Percentiles rank a stretch among this genome's conserved stretches.
phyloP scores from a whole-genome alignment of 2,113 vertebrate genomes.

The Tricholaema leucomelas region DNA sequence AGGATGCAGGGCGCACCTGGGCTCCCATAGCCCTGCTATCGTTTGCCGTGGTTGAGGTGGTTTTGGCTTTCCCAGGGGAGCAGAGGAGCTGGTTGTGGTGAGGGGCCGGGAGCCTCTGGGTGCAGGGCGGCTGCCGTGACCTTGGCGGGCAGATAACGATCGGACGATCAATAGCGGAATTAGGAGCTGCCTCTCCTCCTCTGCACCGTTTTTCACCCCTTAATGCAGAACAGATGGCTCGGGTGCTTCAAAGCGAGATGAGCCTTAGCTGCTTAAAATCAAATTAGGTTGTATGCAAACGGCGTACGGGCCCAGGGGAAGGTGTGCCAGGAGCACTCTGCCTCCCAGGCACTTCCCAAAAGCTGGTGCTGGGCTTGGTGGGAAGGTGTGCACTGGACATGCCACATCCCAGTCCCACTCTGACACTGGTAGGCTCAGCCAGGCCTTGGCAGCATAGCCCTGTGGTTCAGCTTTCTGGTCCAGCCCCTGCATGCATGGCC shows the following conservation, averaged over 20 bases:
- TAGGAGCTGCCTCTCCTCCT: background rate
- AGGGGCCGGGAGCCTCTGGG: background rate
- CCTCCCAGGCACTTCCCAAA: background rate
- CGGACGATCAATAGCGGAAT: background rate
- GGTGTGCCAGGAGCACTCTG: background rate
- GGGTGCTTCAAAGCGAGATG: slow-evolving; percentile 31
- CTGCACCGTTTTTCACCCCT: slow-evolving; percentile 8
- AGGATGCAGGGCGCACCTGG: fast-evolving
- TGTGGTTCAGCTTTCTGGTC: background rate
- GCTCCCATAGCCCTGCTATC: background rate
- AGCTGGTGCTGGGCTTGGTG: background rate
- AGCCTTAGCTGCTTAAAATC: slow-evolving; percentile 63
- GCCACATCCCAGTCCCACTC: background rate
- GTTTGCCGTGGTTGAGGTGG: fast-evolving
- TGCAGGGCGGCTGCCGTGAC: background rate
- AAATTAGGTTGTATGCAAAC: slow-evolving; percentile 46
- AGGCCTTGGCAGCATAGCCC: background rate
- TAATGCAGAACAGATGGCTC: slow-evolving; percentile 43
- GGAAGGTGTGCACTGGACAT: fast-evolving
- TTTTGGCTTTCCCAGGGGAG: background rate
- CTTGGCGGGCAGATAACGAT: background rate
- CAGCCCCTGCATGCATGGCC: fast-evolving
- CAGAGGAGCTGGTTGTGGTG: background rate
- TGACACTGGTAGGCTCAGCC: background rate
- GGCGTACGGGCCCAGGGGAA: background rate